These are phyloP conservation scores for Psittacula cyanocephala DNA, from an alignment of 2,113 vertebrate species.

Conservation along the genomic window DNA sequence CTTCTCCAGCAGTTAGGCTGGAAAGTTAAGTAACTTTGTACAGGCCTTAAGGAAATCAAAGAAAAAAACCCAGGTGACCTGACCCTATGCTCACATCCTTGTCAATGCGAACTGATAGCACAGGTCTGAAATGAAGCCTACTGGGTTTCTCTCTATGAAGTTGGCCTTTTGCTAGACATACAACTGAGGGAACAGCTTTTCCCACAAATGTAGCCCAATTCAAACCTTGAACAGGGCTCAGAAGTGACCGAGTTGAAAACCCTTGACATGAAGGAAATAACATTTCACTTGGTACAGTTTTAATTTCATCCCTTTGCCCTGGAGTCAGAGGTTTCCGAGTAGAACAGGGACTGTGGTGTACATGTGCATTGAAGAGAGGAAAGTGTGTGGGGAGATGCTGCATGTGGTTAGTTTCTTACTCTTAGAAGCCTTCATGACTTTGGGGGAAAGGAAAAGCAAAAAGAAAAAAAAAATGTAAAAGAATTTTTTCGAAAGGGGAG, in stretches of 20 bases:
- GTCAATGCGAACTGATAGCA: slow-evolving; percentile 2
- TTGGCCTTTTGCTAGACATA: slow-evolving; percentile 47
- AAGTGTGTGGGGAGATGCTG: slow-evolving; percentile 1
- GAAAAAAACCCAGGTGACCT: slow-evolving; percentile 28
- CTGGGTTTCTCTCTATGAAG: slow-evolving; percentile 30
- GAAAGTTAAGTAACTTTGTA: slow-evolving; percentile 37
- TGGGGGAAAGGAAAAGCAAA: background rate
- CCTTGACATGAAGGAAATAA: slow-evolving; percentile 61
- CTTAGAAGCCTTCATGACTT: slow-evolving; percentile 56
- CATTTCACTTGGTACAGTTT: slow-evolving; percentile 32
- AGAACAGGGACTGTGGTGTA: background rate
- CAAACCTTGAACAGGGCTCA: slow-evolving; percentile 50
- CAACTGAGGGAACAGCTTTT: slow-evolving; percentile 44
- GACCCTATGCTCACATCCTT: background rate
- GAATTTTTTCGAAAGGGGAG: slow-evolving; percentile 65
- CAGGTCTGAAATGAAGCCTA: slow-evolving; percentile 51
- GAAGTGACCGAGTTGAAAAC: slow-evolving; percentile 46
- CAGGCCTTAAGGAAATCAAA: slow-evolving; percentile 37
- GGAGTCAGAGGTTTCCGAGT: slow-evolving; percentile 37
- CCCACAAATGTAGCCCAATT: slow-evolving; percentile 42
- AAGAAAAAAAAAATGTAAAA: slow-evolving; percentile 16
- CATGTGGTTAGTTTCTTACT: slow-evolving; percentile 30
- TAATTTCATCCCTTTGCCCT: slow-evolving; percentile 50
- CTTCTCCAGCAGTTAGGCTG: slow-evolving; percentile 4
- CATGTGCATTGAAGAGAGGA: slow-evolving; percentile 1